Base-by-base conservation (phyloP, 2,888 invertebrate species). In the Nysson spinosus region DNA sequence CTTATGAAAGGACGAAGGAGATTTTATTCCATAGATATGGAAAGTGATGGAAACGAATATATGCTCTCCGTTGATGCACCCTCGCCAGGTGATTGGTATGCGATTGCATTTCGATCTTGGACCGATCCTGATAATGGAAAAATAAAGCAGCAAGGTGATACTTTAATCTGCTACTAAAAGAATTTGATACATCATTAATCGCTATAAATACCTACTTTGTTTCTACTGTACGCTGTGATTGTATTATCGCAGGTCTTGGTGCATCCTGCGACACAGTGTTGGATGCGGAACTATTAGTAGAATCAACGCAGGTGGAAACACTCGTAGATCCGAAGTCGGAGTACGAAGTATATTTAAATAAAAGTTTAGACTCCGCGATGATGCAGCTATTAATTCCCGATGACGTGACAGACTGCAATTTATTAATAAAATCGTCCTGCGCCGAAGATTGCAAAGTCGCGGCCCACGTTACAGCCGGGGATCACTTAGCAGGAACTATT, bases 71-170 rank as follows among this genome's bases (percentile, higher is more conserved):
- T 94, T 65, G 87, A 88, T 19, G 91, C 92, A 60, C 94, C 94
- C 0, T 88, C 89, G 51, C 91, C 94, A 0, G 95, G 95, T 0
- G 92, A 92, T 79, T 95, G 95, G 93, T 95, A 93, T 88, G 93
- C 92, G 0, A 90, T 94, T 50, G 92, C 93, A 4, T 96, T 95
- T 85, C 89, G 94, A 63, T 91, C 93, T 52, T 95, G 94, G 92
- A 90, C 91, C 42, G 93, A 94, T 88, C 94, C 94, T 1, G 90
- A 91, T 68, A 88, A 88, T 30, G 92, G 92, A 78, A 91, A 92
- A 66, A 94, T 95, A 68, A 91, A 91, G 72, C 94, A 94, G 79
- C 91, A 94, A 90, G 94, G 94, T 93, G n/a, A n/a, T 30, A 3
- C 12, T n/a, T 9, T 4, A 30, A 5, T 30, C 11, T n/a, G 9